Evolutionary conservation across 2,113 vertebrate species (phyloP).

Genomic region (Rhea pennata): DNA sequence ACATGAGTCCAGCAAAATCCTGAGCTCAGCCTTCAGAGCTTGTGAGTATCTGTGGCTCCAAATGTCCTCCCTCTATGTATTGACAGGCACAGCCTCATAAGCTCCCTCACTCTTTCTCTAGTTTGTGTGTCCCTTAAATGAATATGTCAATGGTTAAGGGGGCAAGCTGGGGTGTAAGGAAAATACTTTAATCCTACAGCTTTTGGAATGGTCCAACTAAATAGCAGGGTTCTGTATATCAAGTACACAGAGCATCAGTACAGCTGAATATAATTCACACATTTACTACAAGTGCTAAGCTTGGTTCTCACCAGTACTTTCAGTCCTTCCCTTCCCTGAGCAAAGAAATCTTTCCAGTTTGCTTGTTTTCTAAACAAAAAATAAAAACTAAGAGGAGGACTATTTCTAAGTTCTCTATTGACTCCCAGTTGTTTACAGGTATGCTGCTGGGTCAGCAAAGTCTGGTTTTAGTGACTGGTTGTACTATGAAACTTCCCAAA

Average conservation of each 20-base stretch:
- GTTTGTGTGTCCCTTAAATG: not conserved
- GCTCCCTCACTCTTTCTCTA: not conserved
- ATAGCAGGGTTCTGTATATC: not conserved
- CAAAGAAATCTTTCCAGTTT: conserved; percentile 11
- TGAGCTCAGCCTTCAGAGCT: not conserved
- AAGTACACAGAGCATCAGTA: not conserved
- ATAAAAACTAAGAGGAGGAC: not conserved
- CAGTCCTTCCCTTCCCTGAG: conserved; percentile 4
- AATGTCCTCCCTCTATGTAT: not conserved
- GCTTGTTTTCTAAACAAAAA: conserved; percentile 57
- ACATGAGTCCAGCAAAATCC: not conserved
- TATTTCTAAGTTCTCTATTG: conserved; percentile 60
- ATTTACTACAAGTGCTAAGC: not conserved
- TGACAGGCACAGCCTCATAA: not conserved
- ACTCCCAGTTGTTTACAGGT: conserved; percentile 45
- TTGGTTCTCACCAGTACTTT: not conserved
- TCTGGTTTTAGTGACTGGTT: conserved; percentile 33
- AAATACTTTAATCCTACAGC: not conserved
- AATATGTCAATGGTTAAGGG: not conserved
- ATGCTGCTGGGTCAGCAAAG: conserved; percentile 12
- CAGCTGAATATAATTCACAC: not conserved
- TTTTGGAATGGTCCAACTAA: not conserved
- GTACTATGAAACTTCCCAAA: conserved; percentile 47
- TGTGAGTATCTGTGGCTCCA: not conserved
- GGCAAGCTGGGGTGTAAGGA: not conserved